These are phyloP conservation scores for Aphelocoma coerulescens DNA, from an alignment of 2,113 vertebrate genomes.

Conservation along the genomic window DNA sequence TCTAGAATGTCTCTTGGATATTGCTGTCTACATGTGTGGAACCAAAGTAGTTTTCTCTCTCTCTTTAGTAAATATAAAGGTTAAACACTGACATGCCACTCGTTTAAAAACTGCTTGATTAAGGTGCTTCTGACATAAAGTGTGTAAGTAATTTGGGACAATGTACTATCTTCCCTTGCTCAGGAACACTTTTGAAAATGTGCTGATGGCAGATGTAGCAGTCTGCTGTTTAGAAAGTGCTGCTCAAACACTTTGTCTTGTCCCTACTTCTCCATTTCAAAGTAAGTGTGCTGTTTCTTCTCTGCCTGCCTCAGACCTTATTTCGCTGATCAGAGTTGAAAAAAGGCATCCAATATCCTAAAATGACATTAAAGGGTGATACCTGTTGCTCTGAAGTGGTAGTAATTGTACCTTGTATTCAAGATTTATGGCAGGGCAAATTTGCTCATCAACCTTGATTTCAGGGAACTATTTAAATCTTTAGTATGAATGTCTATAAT, in stretches of 20 bases:
- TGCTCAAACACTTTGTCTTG: constrained; percentile 1
- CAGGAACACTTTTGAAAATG: neutral
- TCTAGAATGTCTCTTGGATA: neutral
- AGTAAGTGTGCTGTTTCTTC: neutral
- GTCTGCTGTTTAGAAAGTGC: neutral
- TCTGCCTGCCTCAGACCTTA: neutral
- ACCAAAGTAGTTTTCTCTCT: neutral
- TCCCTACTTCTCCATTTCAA: neutral
- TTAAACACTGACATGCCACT: neutral
- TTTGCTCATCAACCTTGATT: neutral
- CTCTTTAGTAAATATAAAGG: neutral
- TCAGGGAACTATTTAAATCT: neutral
- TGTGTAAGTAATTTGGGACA: neutral
- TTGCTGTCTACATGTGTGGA: neutral
- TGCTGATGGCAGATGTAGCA: constrained; percentile 26
- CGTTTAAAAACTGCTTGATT: neutral
- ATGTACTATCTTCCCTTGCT: neutral
- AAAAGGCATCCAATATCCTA: neutral
- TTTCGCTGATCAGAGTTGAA: constrained; percentile 9
- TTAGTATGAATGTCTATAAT: neutral
- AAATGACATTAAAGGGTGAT: neutral
- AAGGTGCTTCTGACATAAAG: neutral
- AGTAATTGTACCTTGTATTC: neutral
- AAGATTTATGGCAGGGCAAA: neutral
- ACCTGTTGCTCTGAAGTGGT: neutral